These are phyloP conservation scores for Episyrphus balteatus DNA, from an alignment of 1,140 invertebrate genomes.

Conservation along the genomic window DNA sequence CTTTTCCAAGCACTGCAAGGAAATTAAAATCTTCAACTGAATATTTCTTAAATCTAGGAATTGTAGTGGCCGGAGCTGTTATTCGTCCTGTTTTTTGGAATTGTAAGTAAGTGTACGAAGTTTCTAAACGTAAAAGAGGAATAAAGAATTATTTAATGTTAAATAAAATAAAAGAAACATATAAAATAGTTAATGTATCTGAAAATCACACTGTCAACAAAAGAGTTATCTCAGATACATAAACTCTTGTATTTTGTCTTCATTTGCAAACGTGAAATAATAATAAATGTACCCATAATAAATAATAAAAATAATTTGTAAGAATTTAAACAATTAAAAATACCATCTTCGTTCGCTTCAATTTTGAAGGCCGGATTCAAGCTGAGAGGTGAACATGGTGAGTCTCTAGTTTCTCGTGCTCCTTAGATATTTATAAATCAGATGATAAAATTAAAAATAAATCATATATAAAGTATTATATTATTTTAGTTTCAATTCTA, in stretches of 20 bases:
- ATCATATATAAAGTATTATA: not conserved
- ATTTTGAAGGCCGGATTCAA: slow-evolving; percentile 35
- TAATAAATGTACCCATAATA: too few species aligned
- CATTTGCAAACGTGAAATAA: too few species aligned
- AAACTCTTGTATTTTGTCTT: too few species aligned
- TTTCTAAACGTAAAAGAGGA: slow-evolving; percentile 17
- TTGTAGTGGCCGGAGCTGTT: slow-evolving; percentile 68
- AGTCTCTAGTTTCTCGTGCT: slow-evolving; percentile 29
- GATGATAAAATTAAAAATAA: not conserved
- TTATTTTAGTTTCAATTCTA: too few species aligned
- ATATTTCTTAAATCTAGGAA: slow-evolving; percentile 82
- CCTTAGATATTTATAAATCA: slow-evolving; percentile 12
- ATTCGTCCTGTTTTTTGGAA: slow-evolving; percentile 63
- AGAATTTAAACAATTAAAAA: slow-evolving; percentile 2
- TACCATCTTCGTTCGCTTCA: slow-evolving; percentile 32
- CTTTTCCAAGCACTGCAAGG: slow-evolving; percentile 89
- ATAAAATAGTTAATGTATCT: too few species aligned
- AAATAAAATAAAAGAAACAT: slow-evolving; percentile 1
- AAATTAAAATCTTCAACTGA: slow-evolving; percentile 85
- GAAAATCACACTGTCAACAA: too few species aligned
- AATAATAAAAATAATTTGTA: not conserved
- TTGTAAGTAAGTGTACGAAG: slow-evolving; percentile 45
- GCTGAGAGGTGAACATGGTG: slow-evolving; percentile 33
- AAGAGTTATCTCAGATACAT: too few species aligned
- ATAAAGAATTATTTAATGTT: too few species aligned